Evolutionary conservation across 2,113 vertebrate genomes (phyloP).

Genomic region (Hippocampus barbouri): DNA sequence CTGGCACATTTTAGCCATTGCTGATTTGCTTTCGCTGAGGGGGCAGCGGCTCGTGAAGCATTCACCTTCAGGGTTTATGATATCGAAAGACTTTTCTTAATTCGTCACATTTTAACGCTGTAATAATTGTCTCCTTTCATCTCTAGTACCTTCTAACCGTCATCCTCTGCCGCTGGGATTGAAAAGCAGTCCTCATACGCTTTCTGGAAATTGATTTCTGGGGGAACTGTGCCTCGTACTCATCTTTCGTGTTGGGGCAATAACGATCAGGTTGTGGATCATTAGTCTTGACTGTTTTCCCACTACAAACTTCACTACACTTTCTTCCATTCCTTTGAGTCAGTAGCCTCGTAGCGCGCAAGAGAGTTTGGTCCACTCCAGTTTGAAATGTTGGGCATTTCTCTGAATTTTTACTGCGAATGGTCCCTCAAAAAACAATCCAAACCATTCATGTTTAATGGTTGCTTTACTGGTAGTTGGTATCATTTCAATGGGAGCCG

Average conservation of each 20-base stretch:
- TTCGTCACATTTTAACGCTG: conserved; percentile 32
- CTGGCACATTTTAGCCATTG: conserved; percentile 53
- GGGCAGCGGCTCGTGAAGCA: conserved; percentile 40
- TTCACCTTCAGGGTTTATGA: conserved; percentile 63
- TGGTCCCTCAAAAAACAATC: neutral
- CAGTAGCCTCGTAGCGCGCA: neutral
- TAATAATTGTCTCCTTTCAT: conserved; percentile 44
- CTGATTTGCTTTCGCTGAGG: conserved; percentile 52
- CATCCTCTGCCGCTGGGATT: conserved; percentile 57
- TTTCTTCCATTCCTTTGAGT: conserved; percentile 48
- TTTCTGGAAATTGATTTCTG: conserved; percentile 74
- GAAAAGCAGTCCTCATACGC: conserved; percentile 61
- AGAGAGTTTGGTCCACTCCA: neutral
- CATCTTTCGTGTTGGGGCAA: conserved; percentile 69
- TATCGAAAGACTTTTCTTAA: conserved; percentile 59
- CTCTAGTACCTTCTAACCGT: conserved; percentile 45
- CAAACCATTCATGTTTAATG: neutral
- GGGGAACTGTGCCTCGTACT: conserved; percentile 62
- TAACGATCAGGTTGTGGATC: conserved; percentile 73
- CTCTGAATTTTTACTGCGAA: neutral
- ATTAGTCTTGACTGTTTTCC: conserved; percentile 76
- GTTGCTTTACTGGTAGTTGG: too few relatives aligned
- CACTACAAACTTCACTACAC: conserved; percentile 64
- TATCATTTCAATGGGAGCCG: too few relatives aligned
- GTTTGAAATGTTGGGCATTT: neutral